Conservation (phyloP, 2,113 vertebrate species). For the Aramus guarauna region DNA sequence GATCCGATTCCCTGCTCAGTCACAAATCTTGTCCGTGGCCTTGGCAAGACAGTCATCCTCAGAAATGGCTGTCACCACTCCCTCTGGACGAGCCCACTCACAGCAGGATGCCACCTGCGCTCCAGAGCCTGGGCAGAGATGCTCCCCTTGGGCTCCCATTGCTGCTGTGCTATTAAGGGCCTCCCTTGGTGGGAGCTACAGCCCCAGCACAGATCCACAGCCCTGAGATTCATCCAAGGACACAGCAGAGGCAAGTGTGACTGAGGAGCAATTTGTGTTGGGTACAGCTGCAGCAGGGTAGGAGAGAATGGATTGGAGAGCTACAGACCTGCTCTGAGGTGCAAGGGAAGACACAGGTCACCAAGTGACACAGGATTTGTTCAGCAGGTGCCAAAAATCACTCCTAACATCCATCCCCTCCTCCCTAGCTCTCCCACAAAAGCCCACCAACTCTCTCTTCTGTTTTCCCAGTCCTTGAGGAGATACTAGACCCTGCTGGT, state of each 20-base stretch:
- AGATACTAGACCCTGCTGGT: not conserved
- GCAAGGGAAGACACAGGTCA: not conserved
- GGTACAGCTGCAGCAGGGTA: not conserved
- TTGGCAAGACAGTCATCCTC: not conserved
- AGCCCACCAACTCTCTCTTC: not conserved
- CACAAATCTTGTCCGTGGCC: not conserved
- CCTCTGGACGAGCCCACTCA: not conserved
- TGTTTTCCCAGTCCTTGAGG: not conserved
- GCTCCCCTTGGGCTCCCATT: fast-evolving
- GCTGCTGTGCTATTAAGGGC: not conserved
- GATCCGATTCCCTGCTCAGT: not conserved
- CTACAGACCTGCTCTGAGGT: not conserved
- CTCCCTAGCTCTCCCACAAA: not conserved
- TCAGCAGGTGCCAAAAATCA: not conserved
- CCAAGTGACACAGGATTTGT: not conserved
- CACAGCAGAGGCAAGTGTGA: not conserved
- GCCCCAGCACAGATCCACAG: not conserved
- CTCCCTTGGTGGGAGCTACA: fast-evolving
- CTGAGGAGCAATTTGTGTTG: not conserved
- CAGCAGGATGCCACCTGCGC: not conserved
- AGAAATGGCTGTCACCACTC: not conserved
- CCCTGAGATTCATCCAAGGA: not conserved
- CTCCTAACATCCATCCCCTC: not conserved
- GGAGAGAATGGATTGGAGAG: not conserved
- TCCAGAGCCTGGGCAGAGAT: not conserved